Base-by-base conservation (phyloP, 2,888 invertebrate species). In the Lamellibrachia satsuma region DNA sequence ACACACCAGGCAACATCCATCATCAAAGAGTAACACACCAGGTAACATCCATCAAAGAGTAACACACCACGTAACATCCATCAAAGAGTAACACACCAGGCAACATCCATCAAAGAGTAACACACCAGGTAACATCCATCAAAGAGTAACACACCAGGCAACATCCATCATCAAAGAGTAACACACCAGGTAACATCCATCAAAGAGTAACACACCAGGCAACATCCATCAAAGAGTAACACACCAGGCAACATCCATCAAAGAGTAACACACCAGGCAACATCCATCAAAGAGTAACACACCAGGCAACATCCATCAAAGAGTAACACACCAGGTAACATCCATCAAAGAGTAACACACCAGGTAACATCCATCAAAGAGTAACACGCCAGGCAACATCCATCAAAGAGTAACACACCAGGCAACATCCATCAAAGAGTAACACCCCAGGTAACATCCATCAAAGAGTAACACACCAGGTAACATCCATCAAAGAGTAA, bases 281-380 rank as follows among this genome's bases (percentile, higher is more conserved):
- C 11, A 27, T 39, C 39, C 39, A 0, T 39, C 39, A 39, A 39
- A 39, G 39, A 39, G 39, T 39, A 39, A 39, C 39, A 39, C 39
- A 39, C 39, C 39, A 39, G 96, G 96, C 55, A 96, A 93, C 93
- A 96, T 96, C 94, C n/a, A 95, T 93, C 52, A 39, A 55, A 92
- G 15, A 90, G 91, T 27, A 52, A 52, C 52, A 91, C 91, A 75
- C 55, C 9, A 7, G 7, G 90, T 9, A 27, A 90, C 11, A 27
- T 39, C 39, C 39, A 39, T 39, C 39, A 0, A 39, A 39, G 39
- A 39, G 91, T 27, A 52, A 52, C 52, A 91, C 91, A 75, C 55
- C 9, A 7, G 7, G 90, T 1, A 27, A 90, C 11, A 27, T 39
- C 39, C 39, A 39, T 39, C 39, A 39, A 39, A 39, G 39, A 39